Evolutionary conservation across 2,888 invertebrate genomes (phyloP).

Genomic region (Tetragnatha montana): DNA sequence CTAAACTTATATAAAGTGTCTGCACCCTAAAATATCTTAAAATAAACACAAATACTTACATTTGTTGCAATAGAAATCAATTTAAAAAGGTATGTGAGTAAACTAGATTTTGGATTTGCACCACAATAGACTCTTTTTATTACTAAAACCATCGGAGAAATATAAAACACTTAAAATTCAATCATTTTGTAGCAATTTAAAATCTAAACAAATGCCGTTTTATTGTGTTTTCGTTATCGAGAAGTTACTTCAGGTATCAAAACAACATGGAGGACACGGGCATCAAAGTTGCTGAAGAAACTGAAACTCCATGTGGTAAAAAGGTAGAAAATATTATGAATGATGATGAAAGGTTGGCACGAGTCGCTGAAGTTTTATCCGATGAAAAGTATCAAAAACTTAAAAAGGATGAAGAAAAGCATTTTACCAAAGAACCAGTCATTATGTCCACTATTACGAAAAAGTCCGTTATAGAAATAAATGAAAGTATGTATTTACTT

Average conservation of each 20-base stretch:
- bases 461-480: slow-evolving; percentile 18
- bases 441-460: background rate
- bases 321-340: slow-evolving; percentile 47
- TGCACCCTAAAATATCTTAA: no score
- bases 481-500: slow-evolving; percentile 20
- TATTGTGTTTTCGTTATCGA: background rate
- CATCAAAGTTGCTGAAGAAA: slow-evolving; percentile 29
- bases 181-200: no score
- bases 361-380: slow-evolving; percentile 55
- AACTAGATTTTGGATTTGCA: no score
- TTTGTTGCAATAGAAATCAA: no score
- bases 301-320: slow-evolving; percentile 42
- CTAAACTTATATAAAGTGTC: no score
- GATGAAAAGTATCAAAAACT: slow-evolving; percentile 24
- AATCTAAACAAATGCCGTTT: no score
- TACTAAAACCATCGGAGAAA: no score
- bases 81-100: no score
- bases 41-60: no score
- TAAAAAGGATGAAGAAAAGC: background rate
- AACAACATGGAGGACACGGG: slow-evolving; percentile 58
- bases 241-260: background rate
- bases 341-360: slow-evolving; percentile 54
- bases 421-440: background rate
- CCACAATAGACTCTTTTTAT: no score
- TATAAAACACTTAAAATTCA: no score